Base-by-base conservation (phyloP, 2,113 vertebrate species). In the Lepus americanus region DNA sequence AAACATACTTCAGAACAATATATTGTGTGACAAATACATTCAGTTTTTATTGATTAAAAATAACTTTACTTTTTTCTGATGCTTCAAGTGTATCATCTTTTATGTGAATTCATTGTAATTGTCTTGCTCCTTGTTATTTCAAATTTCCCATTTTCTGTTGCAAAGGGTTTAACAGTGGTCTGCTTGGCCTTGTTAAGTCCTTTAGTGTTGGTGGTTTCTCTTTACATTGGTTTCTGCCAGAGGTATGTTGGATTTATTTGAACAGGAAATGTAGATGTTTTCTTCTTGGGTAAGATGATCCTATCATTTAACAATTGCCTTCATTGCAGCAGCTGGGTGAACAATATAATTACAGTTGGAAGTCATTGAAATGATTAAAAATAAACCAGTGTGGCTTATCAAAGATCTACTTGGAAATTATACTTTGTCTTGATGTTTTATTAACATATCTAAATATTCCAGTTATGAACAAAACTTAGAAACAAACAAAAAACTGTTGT, bases 361-460 rank as follows among this genome's bases (percentile, higher is more conserved):
- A 89, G 53, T 97, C 78, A 44, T 61, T 70, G 27, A 61, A 77
- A 13, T 5, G 17, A 92, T 94, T 90, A 9, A 33, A 92, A 70
- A 55, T 51, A 92, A 95, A 88, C 76, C 81, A 31, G 0, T 78
- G 7, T 94, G 55, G 55, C 61, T 69, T 95, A 77, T 67, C 64
- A 61, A 81, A 59, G 87, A 92, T 73, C 7, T 4, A 14, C 87
- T 91, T 88, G 22, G 66, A 92, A 82, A 70, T 53, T 81, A 36
- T 66, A 66, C 44, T 53, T 7, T 80, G 2, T 3, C 78, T 92
- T 93, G 25, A 84, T 94, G 73, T 88, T 97, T 69, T 89, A 96
- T 69, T 84, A 90, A 89, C 95, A 86, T 97, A 94, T 33, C 94
- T 91, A 90, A 92, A 27, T 94, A 94, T 96, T 96, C 96, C 95